A percentile compares a stretch with the other conserved stretches of the same genome.
Evolutionary conservation across 2,797 vertebrate species (phyloP).

Genomic region (Nothura maculosa): DNA sequence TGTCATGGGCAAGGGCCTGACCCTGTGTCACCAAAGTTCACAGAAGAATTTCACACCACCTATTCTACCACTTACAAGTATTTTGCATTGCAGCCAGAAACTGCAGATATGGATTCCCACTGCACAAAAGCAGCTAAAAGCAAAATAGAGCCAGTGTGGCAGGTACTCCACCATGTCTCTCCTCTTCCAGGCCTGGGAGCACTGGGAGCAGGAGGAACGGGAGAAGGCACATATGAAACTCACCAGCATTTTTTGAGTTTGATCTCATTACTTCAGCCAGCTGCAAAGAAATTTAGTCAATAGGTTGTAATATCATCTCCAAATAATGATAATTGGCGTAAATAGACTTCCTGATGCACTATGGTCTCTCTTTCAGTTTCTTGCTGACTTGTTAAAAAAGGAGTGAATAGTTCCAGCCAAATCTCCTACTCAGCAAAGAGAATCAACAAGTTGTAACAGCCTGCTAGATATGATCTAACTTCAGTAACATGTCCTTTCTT

Average conservation of each 20-base stretch:
- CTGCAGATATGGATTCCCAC: background rate
- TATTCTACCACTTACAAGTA: accelerated
- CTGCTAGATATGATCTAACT: background rate
- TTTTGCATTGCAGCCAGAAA: background rate
- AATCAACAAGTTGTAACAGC: background rate
- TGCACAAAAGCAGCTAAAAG: background rate
- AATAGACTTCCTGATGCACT: background rate
- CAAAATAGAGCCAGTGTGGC: background rate
- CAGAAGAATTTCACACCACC: background rate
- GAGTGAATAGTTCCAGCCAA: background rate
- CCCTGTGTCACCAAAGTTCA: background rate
- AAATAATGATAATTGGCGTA: background rate
- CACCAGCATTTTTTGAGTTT: background rate
- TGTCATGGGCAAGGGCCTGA: background rate
- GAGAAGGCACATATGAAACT: background rate
- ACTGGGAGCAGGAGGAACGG: background rate
- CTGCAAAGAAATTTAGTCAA: background rate
- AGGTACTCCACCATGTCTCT: background rate
- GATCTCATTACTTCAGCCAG: background rate
- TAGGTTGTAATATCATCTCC: background rate
- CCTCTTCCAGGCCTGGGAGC: background rate
- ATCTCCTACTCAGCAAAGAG: background rate
- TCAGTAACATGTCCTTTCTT: background rate
- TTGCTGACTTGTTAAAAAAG: background rate
- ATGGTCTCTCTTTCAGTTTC: background rate